Conservation (phyloP, 2,113 vertebrate genomes). For the Mastomys coucha region DNA sequence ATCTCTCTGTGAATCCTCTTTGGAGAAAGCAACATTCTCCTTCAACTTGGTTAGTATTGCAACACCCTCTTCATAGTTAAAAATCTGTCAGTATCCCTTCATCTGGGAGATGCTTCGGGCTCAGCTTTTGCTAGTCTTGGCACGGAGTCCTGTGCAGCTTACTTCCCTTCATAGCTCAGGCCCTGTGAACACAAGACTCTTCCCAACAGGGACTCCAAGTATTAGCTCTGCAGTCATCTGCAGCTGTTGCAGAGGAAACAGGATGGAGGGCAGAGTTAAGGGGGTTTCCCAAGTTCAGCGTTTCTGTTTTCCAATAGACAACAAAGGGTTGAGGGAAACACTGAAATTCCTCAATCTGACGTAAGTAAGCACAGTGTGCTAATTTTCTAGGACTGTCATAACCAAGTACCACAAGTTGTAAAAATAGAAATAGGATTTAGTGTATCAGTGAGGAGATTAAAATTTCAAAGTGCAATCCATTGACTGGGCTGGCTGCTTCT, state of each 20-base stretch:
- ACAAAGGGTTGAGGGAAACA: constrained; percentile 17
- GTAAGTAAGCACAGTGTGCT: not conserved
- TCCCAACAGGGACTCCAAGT: not conserved
- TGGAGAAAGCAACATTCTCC: constrained; percentile 71
- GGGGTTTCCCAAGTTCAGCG: constrained; percentile 23
- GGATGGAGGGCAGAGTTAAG: not conserved
- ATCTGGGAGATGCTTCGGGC: constrained; percentile 57
- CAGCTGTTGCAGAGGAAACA: constrained; percentile 7
- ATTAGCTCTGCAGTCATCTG: not conserved
- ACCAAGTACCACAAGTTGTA: not conserved
- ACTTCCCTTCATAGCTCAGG: constrained; percentile 24
- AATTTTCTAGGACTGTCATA: constrained; percentile 19
- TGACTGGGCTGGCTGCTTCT: not conserved
- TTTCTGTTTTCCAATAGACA: constrained; percentile 25
- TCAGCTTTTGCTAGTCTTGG: constrained; percentile 61
- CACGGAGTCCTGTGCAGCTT: constrained; percentile 55
- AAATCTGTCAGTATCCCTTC: constrained; percentile 63
- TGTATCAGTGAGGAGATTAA: not conserved
- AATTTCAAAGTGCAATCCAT: not conserved
- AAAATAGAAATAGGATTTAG: not conserved
- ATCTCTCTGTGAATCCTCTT: constrained; percentile 73
- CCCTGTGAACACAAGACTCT: constrained; percentile 39
- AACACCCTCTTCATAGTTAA: constrained; percentile 55
- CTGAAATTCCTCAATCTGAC: not conserved
- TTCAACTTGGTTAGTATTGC: constrained; percentile 63